Percentiles rank a stretch among this genome's conserved stretches.
Conservation (phyloP, 2,113 vertebrate genomes). For the Pipa parva region DNA sequence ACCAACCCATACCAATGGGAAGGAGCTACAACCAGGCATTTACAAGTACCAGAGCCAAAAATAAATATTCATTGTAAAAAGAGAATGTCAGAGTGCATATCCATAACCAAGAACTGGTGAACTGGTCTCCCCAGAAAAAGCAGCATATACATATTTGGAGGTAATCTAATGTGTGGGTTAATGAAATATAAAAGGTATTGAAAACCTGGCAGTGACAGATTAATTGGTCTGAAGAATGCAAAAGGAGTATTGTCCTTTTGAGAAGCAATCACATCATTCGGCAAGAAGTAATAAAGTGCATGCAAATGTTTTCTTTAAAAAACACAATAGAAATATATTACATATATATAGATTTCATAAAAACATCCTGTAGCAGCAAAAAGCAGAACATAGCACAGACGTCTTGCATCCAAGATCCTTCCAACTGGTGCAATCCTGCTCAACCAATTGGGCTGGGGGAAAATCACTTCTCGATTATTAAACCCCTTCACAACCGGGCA, state of each 20-base stretch:
- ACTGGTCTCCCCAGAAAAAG: too few relatives aligned
- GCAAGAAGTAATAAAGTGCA: constrained; percentile 34
- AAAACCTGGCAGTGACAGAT: constrained; percentile 1
- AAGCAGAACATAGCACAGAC: neutral
- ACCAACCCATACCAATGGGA: too few relatives aligned
- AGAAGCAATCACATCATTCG: constrained; percentile 9
- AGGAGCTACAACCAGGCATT: too few relatives aligned
- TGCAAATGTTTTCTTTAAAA: constrained; percentile 23
- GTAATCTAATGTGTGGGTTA: too few relatives aligned
- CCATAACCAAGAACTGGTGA: too few relatives aligned
- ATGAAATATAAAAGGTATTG: too few relatives aligned
- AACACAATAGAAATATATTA: constrained; percentile 3
- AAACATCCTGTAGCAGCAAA: constrained; percentile 33
- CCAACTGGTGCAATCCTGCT: constrained; percentile 12
- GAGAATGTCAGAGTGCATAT: too few relatives aligned
- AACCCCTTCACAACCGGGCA: constrained; percentile 34
- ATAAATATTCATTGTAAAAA: too few relatives aligned
- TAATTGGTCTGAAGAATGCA: neutral
- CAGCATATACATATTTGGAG: too few relatives aligned
- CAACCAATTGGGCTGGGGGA: neutral
- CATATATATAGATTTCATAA: constrained; percentile 15
- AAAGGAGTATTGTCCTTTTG: neutral
- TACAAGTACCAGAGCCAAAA: too few relatives aligned
- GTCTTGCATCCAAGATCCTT: constrained; percentile 4
- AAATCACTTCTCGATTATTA: neutral